Base-by-base conservation (phyloP, 2,888 invertebrate genomes). In the Agonopterix alstromeriana region DNA sequence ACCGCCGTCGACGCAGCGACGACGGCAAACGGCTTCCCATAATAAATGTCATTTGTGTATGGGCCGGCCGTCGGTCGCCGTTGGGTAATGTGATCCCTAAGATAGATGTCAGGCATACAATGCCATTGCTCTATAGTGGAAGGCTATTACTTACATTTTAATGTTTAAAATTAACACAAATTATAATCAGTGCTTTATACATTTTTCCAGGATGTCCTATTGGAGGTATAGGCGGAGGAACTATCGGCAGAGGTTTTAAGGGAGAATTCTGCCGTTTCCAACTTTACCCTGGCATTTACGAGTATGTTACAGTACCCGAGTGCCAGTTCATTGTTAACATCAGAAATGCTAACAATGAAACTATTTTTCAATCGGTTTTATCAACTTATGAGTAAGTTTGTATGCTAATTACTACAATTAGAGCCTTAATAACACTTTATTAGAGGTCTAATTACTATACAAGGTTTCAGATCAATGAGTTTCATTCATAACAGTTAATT, bases 231-330 rank as follows among this genome's bases (percentile, higher is more conserved):
- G 89, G 89, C 45, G 86, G 87, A 47, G 89, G 89, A 10, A 93
- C 95, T 0, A 98, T 98, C 63, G 98, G 98, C 2, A 91, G 98
- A 48, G 98, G 98, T 3, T 98, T 92, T 80, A 93, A 93, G 66
- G 98, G 98, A 11, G 97, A 97, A 81, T 98, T 98, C 82, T 97
- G 97, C 76, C 92, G 98, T 49, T 98, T 93, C 77, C 96, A 97
- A 76, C 89, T 98, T 70, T 92, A 92, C 54, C 98, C 98, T 0
- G 98, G 98, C 45, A 90, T 95, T 52, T 97, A 97, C 80, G 94
- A 96, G 67, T 95, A 97, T 77, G 90, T 94, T 60, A 93, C 93
- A 5, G 92, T 96, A 10, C 92, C 93, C 53, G 96, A 95, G 47
- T 94, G 97, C 83, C 96, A 98, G 83, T 98, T 98, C 80, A 96